These are phyloP conservation scores for Gymnorhina tibicen DNA, from an alignment of 2,113 vertebrate genomes.

Conservation along the genomic window DNA sequence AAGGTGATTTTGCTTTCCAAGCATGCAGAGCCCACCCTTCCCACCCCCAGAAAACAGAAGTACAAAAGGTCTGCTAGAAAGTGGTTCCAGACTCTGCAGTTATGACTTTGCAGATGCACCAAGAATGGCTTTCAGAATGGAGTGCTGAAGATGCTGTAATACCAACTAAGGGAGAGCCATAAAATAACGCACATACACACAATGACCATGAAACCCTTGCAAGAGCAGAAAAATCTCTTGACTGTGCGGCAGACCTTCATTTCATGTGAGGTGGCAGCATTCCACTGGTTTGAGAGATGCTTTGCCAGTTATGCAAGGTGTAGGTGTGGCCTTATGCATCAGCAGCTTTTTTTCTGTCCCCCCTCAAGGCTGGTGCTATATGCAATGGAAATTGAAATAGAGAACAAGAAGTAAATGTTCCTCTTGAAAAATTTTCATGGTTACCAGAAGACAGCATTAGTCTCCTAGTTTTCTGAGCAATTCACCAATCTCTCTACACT, in stretches of 20 bases:
- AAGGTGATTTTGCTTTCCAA: not conserved
- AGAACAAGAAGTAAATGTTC: not conserved
- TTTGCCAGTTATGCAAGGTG: not conserved
- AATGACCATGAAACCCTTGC: not conserved
- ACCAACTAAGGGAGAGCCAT: not conserved
- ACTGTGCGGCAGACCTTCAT: not conserved
- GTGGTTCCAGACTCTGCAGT: not conserved
- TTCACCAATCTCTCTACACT: not conserved
- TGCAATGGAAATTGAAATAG: not conserved
- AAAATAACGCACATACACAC: not conserved
- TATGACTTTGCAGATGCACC: not conserved
- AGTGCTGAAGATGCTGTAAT: not conserved
- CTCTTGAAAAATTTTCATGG: not conserved
- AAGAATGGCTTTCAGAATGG: not conserved
- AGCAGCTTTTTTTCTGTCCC: not conserved
- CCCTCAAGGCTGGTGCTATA: not conserved
- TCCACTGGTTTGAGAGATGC: not conserved
- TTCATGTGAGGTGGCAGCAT: accelerated
- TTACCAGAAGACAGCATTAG: not conserved
- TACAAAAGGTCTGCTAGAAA: not conserved
- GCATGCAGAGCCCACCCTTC: not conserved
- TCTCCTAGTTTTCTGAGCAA: not conserved
- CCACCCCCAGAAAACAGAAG: not conserved
- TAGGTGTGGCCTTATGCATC: not conserved
- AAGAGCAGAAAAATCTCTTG: not conserved